Conservation (phyloP, 2,113 vertebrate species). For the Chaetodon trifascialis region DNA sequence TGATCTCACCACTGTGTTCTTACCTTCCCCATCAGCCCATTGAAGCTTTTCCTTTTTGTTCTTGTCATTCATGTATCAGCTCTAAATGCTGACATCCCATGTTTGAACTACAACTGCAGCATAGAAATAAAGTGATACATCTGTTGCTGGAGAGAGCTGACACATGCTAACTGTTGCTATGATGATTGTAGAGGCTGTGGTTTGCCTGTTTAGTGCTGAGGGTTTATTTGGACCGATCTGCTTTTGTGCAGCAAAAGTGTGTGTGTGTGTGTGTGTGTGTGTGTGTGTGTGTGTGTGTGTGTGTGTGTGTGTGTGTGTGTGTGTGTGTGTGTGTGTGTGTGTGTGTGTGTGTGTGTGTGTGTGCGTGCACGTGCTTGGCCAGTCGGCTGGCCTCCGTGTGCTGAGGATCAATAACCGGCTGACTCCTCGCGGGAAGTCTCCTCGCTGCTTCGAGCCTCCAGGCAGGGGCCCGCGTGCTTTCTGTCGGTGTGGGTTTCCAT, state of each 20-base stretch:
- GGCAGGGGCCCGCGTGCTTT: conserved; percentile 70
- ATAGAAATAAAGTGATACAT: conserved; percentile 11
- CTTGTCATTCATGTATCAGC: neutral
- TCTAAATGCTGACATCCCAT: neutral
- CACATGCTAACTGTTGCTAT: neutral
- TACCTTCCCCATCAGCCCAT: neutral
- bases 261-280: neutral
- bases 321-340: conserved; percentile 11
- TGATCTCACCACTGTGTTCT: conserved; percentile 10
- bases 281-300: too few species aligned
- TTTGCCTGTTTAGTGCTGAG: neutral
- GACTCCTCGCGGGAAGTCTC: conserved; percentile 72
- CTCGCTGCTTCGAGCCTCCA: conserved; percentile 61
- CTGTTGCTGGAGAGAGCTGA: conserved; percentile 5
- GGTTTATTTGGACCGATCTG: neutral
- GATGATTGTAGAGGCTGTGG: neutral
- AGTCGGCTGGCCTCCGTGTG: conserved; percentile 47
- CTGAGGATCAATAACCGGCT: conserved; percentile 78
- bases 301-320: conserved; percentile 7
- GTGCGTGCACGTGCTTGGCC: conserved; percentile 8
- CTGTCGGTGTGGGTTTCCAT: conserved; percentile 79
- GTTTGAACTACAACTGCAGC: conserved; percentile 17
- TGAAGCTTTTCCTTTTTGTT: conserved; percentile 12
- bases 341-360: conserved; percentile 2
- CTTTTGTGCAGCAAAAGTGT: neutral